phyloP scores from a whole-genome alignment of 2,797 vertebrate genomes.

The Diceros bicornis region DNA sequence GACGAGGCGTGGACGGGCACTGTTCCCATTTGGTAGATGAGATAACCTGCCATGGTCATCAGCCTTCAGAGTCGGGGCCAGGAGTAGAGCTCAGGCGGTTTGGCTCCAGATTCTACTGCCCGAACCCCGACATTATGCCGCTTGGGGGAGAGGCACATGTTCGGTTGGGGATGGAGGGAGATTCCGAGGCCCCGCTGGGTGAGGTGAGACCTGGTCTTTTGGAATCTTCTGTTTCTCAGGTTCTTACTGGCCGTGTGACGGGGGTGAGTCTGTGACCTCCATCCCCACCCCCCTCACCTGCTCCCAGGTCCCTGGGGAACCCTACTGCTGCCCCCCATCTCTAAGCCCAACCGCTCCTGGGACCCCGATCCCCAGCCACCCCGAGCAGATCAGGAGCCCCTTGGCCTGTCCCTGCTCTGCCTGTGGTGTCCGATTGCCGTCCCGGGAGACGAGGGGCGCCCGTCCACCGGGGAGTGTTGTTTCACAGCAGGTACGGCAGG shows the following conservation, averaged over 20 bases:
- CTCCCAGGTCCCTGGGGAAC: background rate
- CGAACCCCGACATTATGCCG: fast-evolving
- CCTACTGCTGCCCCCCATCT: too few species aligned
- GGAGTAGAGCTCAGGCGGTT: background rate
- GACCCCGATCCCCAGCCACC: background rate
- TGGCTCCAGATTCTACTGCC: background rate
- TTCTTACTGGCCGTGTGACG: background rate
- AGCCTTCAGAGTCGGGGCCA: fast-evolving
- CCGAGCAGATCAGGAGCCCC: background rate
- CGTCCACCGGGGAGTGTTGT: background rate
- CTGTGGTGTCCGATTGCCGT: background rate
- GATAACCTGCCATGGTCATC: fast-evolving
- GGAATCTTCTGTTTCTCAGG: background rate
- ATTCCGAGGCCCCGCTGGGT: fast-evolving
- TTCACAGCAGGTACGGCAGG: background rate
- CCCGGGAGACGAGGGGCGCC: background rate
- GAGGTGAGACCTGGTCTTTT: fast-evolving
- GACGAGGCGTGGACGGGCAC: fast-evolving
- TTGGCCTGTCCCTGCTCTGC: background rate
- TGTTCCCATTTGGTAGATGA: background rate
- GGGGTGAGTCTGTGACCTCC: background rate
- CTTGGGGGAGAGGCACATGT: background rate
- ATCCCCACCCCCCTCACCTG: background rate
- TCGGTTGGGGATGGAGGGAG: fast-evolving
- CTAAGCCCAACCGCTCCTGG: background rate